Evolutionary conservation across 2,888 invertebrate genomes (phyloP).

Genomic region (Meiosimyza decipiens): DNA sequence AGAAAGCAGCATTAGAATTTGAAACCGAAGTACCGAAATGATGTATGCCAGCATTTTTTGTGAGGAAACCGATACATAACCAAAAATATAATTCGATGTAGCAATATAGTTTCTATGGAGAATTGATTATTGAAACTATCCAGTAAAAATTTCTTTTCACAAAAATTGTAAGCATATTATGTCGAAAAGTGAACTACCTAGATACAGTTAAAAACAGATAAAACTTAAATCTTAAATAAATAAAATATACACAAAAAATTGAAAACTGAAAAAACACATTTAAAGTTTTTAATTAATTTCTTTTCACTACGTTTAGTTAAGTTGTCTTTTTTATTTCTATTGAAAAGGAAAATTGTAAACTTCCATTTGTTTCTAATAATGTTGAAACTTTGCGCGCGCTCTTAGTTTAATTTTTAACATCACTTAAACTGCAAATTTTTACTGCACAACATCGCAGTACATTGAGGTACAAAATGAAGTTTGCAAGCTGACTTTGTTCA

Average conservation of each 20-base stretch:
- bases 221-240: too few relatives aligned
- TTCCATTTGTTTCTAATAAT: constrained; percentile 14
- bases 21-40: constrained; percentile 24
- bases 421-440: constrained; percentile 15
- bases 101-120: background rate
- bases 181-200: constrained; percentile 12
- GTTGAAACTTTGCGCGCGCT: constrained; percentile 35
- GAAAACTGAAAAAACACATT: background rate
- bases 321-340: background rate
- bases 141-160: background rate
- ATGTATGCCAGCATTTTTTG: constrained; percentile 20
- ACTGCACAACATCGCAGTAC: background rate
- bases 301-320: constrained; percentile 1
- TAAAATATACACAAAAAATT: too few relatives aligned
- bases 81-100: background rate
- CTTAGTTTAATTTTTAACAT: constrained; percentile 26
- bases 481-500: background rate
- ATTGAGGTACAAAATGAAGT: constrained; percentile 2
- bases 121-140: background rate
- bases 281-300: constrained; percentile 20
- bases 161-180: constrained; percentile 23
- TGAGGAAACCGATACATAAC: background rate
- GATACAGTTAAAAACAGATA: too few relatives aligned
- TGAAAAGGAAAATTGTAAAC: constrained; percentile 9
- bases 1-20: constrained; percentile 8